A percentile compares a stretch with the other conserved stretches of the same genome.
Conservation (phyloP, 2,888 invertebrate genomes). For the Gymnoscelis rufifasciata region DNA sequence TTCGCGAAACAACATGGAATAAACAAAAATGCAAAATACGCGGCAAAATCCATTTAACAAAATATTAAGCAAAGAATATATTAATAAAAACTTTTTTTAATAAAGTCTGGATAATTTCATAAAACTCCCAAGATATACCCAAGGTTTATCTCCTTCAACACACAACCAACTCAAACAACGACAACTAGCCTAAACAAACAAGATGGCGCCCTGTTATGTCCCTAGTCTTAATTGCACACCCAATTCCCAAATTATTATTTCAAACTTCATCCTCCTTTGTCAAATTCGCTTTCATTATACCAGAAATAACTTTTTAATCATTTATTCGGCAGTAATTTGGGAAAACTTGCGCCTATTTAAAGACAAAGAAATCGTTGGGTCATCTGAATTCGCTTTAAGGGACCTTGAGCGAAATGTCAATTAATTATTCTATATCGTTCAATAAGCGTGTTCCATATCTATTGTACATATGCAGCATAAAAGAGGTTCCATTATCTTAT, state of each 20-base stretch:
- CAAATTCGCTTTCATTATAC: conserved; percentile 23
- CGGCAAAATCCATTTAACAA: too few relatives aligned
- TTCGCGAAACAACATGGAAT: too few relatives aligned
- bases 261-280: conserved; percentile 23
- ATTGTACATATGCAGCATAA: conserved; percentile 12
- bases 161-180: conserved; percentile 26
- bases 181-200: conserved; percentile 29
- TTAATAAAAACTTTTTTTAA: conserved; percentile 28
- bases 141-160: conserved; percentile 26
- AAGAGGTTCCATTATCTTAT: conserved; percentile 45
- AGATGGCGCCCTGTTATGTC: conserved; percentile 11
- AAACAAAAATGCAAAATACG: too few relatives aligned
- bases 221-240: conserved; percentile 27
- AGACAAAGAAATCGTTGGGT: conserved; percentile 20
- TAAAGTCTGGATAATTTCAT: conserved; percentile 21
- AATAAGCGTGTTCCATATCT: conserved; percentile 21
- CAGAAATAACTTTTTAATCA: conserved; percentile 22
- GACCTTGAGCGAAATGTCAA: conserved; percentile 16
- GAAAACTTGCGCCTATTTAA: conserved; percentile 14
- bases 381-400: conserved; percentile 2
- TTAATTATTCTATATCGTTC: conserved; percentile 18
- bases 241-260: conserved; percentile 30
- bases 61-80: too few relatives aligned
- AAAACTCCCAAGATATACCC: conserved; percentile 22
- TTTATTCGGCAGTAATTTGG: conserved; percentile 19